Conservation (phyloP, 1,140 invertebrate species). For the Amyelois transitella region DNA sequence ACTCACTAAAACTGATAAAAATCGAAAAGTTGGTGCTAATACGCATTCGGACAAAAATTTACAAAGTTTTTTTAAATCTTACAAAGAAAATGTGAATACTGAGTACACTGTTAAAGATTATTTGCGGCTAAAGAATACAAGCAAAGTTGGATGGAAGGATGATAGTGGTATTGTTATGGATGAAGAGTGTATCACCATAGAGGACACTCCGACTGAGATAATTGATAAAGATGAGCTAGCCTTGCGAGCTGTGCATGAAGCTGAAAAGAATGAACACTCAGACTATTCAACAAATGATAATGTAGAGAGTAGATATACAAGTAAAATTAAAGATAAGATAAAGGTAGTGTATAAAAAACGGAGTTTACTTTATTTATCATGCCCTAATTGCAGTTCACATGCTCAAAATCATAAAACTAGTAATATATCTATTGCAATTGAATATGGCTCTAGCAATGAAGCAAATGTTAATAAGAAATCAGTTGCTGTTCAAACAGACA, state of each 20-base stretch:
- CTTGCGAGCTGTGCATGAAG: conserved; percentile 39
- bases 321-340: conserved; percentile 12
- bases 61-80: neutral
- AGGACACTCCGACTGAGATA: conserved; percentile 31
- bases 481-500: conserved; percentile 38
- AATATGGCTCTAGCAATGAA: conserved; percentile 10
- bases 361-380: conserved; percentile 32
- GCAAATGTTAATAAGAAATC: conserved; percentile 17
- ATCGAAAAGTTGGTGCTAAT: neutral
- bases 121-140: neutral
- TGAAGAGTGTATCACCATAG: conserved; percentile 37
- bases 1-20: neutral
- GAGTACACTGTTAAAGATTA: neutral
- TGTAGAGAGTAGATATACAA: neutral
- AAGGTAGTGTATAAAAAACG: conserved; percentile 49
- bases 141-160: conserved; percentile 20
- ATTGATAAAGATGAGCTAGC: conserved; percentile 52
- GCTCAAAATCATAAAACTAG: neutral
- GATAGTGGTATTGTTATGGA: conserved; percentile 49
- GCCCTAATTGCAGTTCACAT: conserved; percentile 4
- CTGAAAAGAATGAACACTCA: conserved; percentile 25
- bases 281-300: neutral
- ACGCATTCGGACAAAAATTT: neutral
- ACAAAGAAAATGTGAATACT: neutral
- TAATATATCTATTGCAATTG: neutral